A percentile compares a stretch with the other conserved stretches of the same genome.
Conservation (phyloP, 1,140 invertebrate species). For the Drosophila bifasciata region DNA sequence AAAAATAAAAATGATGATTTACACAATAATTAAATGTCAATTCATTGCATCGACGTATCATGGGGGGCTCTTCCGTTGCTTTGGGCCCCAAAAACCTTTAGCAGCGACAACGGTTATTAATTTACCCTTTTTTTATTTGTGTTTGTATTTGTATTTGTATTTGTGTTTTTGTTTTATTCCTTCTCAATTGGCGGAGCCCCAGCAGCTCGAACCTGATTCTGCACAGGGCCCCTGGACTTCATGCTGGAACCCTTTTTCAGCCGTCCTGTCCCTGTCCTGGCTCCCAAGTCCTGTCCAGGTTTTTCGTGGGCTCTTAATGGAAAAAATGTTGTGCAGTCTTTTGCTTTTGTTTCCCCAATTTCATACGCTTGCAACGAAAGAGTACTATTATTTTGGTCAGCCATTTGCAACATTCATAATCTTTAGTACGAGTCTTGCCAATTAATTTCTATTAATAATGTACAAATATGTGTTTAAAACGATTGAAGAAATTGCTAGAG, state of each 20-base stretch:
- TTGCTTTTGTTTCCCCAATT: constrained; percentile 20
- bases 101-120: constrained; percentile 70
- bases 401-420: background rate
- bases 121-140: constrained; percentile 52
- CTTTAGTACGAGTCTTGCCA: background rate
- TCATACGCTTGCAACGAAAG: constrained; percentile 16
- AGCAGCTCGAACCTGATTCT: constrained; percentile 24
- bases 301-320: constrained; percentile 47
- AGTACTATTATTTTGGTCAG: background rate
- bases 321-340: constrained; percentile 57
- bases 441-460: background rate
- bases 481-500: no score
- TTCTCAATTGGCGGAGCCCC: constrained; percentile 5
- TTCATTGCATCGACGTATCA: constrained; percentile 42
- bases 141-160: no score
- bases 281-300: background rate
- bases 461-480: no score
- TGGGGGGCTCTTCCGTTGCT: constrained; percentile 25
- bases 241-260: constrained; percentile 11
- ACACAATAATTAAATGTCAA: constrained; percentile 79
- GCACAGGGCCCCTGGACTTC: background rate
- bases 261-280: constrained; percentile 10
- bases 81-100: constrained; percentile 56
- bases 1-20: constrained; percentile 71
- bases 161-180: constrained; percentile 4